phyloP scores from a whole-genome alignment of 2,797 vertebrate genomes.

The Sebastes miniatus region DNA sequence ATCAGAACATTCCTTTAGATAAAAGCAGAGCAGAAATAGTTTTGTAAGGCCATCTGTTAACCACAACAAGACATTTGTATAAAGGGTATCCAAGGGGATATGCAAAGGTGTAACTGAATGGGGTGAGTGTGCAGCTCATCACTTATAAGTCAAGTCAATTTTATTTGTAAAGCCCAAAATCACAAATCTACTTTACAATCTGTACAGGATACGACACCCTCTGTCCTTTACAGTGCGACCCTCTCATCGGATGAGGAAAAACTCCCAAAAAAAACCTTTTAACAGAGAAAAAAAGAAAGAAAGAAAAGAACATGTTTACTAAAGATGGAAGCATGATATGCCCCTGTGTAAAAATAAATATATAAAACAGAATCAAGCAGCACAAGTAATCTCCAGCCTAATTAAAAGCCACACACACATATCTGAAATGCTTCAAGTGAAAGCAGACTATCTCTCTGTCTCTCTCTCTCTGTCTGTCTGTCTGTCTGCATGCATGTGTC shows the following conservation, averaged over 20 bases:
- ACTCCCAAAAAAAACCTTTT: too few relatives aligned
- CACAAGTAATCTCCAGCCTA: slow-evolving; percentile 24
- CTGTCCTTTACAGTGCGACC: too few relatives aligned
- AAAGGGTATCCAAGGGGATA: background rate
- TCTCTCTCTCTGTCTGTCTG: background rate
- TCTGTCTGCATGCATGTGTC: slow-evolving; percentile 12
- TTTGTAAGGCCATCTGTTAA: background rate
- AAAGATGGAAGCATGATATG: slow-evolving; percentile 5
- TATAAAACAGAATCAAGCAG: slow-evolving; percentile 13
- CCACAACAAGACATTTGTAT: background rate
- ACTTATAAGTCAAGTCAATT: background rate
- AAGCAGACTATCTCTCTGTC: background rate
- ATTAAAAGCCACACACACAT: slow-evolving; percentile 46
- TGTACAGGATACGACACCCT: too few relatives aligned
- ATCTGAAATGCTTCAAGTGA: slow-evolving; percentile 29
- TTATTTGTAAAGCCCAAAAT: too few relatives aligned
- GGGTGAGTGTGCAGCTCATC: background rate
- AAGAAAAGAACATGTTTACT: background rate
- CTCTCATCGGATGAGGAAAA: too few relatives aligned
- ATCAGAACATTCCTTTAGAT: background rate
- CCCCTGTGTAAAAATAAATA: slow-evolving; percentile 7
- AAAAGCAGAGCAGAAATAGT: background rate
- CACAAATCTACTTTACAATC: too few relatives aligned
- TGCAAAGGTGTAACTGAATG: background rate
- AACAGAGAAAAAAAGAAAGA: too few relatives aligned